Evolutionary conservation across 2,113 vertebrate genomes (phyloP), one percentile per base, ranked within the genome.

Genomic region (Chamaea fasciata): DNA sequence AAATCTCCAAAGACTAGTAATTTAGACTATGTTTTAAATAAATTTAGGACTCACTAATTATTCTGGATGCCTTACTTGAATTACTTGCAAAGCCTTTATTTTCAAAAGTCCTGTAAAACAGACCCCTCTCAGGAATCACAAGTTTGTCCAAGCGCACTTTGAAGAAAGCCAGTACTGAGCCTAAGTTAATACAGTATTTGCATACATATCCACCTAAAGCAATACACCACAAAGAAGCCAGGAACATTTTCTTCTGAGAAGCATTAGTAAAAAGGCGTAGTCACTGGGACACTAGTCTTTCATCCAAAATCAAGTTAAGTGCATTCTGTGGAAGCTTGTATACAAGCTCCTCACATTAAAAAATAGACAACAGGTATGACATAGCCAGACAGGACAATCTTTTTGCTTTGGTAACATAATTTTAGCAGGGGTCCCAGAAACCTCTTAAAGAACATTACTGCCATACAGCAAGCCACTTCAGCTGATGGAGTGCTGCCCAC

Each of bases 61-160:
- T 33, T 90, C 28, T 56, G 50, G 50, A 75, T 83, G 59, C 59
- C 62, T 63, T 63, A 77, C 39, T 80, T 88, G 71, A 93, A 83
- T 77, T 88, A 95, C 94, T 83, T 91, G 82, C 67, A 87, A 87
- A 44, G 27, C 17, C 47, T 44, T 85, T 31, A 52, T 91, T 95
- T 92, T 93, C 92, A 91, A 97, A 94, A 52, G 47, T 62, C 49
- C 69, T 12, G 3, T 55, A 89, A 87, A 93, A 75, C 73, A 95
- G 86, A 94, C 65, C 92, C 69, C 53, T 92, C 89, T 92, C 77
- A 78, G 62, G 90, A 95, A 95, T 90, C 95, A 87, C 94, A 92
- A 81, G 93, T 90, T 90, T 83, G 80, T 49, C 76, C 80, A 90
- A 92, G 53, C 57, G 82, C 62, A 65, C 62, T 89, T 82, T 73